Conservation (phyloP, 1,140 invertebrate species). For the Lasioglossum albipes region DNA sequence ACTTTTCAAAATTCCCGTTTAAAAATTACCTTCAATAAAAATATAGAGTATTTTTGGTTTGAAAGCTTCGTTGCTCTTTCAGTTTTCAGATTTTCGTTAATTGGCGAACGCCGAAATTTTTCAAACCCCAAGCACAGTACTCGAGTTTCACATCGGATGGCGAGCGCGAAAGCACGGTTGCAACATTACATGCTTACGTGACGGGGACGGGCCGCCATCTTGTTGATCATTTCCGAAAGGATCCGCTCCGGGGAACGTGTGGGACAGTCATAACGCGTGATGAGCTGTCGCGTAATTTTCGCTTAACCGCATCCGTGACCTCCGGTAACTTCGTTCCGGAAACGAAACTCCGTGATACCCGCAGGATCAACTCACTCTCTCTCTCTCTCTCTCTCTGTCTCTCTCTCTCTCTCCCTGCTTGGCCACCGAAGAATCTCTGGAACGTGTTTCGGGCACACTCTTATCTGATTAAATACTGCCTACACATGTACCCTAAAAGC, state of each 20-base stretch:
- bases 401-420: neutral
- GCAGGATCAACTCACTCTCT: too few species aligned
- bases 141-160: too few species aligned
- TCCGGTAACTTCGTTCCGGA: constrained; percentile 5
- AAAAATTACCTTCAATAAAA: too few species aligned
- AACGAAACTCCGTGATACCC: neutral
- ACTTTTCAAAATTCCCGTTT: too few species aligned
- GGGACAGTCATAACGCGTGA: constrained; percentile 27
- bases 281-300: constrained; percentile 45
- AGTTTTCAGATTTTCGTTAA: too few species aligned
- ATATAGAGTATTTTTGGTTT: too few species aligned
- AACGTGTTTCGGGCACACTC: neutral
- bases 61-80: too few species aligned
- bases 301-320: constrained; percentile 28
- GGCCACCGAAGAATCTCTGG: neutral
- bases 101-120: too few species aligned
- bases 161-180: neutral
- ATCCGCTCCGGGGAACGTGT: constrained; percentile 4
- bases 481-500: neutral
- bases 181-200: constrained; percentile 13
- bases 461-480: constrained; percentile 11
- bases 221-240: constrained; percentile 19
- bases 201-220: constrained; percentile 13
- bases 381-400: too few species aligned
- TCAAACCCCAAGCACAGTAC: too few species aligned